Conservation (phyloP, 2,888 invertebrate species). For the Pristionchus arcanus region DNA sequence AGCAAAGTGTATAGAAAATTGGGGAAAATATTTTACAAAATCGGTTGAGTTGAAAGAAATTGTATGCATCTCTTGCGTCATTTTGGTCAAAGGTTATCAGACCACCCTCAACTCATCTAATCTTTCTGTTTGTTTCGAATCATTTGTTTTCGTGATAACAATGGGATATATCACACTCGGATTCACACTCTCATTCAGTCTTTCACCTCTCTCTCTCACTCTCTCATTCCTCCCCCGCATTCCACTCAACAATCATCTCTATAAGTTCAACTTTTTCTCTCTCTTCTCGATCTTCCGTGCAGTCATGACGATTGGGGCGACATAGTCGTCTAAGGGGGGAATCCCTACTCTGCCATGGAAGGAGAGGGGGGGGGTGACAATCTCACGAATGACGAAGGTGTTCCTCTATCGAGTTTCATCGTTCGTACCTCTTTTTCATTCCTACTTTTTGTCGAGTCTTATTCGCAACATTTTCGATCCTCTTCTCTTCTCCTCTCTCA, state of each 20-base stretch:
- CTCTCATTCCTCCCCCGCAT: conserved; percentile 8
- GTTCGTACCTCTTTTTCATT: neutral
- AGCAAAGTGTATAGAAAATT: too few relatives aligned
- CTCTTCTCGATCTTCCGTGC: too few relatives aligned
- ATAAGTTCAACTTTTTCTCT: too few relatives aligned
- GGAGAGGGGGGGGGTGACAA: neutral
- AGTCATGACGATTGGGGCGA: too few relatives aligned
- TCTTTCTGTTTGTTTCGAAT: neutral
- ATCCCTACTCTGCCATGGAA: too few relatives aligned
- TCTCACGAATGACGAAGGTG: neutral
- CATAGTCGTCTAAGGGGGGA: too few relatives aligned
- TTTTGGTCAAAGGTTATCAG: too few relatives aligned
- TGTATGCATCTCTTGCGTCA: too few relatives aligned
- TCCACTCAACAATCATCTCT: neutral
- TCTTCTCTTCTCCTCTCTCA: conserved; percentile 25
- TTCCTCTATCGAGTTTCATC: conserved; percentile 36
- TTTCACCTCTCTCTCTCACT: too few relatives aligned
- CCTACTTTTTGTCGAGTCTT: neutral
- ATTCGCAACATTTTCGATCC: conserved; percentile 40
- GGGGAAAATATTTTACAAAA: too few relatives aligned
- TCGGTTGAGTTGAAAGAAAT: too few relatives aligned
- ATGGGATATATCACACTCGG: neutral
- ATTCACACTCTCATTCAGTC: neutral
- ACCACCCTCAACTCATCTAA: too few relatives aligned
- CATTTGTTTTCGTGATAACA: conserved; percentile 4